Evolutionary conservation across 2,113 vertebrate genomes (phyloP), one percentile per base, ranked within the genome.

Genomic region (Alosa alosa): DNA sequence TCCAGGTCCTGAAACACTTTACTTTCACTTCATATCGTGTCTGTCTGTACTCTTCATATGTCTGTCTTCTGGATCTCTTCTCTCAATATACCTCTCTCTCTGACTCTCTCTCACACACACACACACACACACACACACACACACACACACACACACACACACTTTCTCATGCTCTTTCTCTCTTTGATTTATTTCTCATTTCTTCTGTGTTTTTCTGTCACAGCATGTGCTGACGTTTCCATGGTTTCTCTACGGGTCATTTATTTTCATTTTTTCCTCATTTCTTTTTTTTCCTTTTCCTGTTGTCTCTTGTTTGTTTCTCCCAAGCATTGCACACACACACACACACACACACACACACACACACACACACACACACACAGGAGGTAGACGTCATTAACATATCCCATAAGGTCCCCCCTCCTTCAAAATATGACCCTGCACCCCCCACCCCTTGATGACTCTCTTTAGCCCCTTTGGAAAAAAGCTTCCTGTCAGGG

Each of bases 401-500:
- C 31, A 83, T 11, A 39, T 39, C 68, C 4, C 31, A 36, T 75
- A 39, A 15, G 68, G 68, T 75, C 3, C 68, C 11, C 10, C 31
- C 31, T 39, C 68, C 68, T 5, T 17, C 9, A 31, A 25, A n/a
- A 31, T 31, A 25, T 72, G 6, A 25, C 31, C 11, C 31, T 11
- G 31, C 36, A 39, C 11, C 7, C 41, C 18, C 20, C 39, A 17
- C 13, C 55, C 55, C 55, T 4, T 17, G 13, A 18, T 15, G 52
- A 72, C 72, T 39, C 87, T 39, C 64, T 87, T 45, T 49, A 20
- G 78, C 83, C 82, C 18, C 41, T 8, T 22, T 45, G 39, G 45
- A 89, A 86, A 81, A 81, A 72, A 91, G 57, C 50, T 84, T 78
- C 36, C 87, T 91, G 86, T 87, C 78, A 86, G 49, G 39, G 83